Conservation (phyloP, 2,797 vertebrate species). For the Pipistrellus pipistrellus region DNA sequence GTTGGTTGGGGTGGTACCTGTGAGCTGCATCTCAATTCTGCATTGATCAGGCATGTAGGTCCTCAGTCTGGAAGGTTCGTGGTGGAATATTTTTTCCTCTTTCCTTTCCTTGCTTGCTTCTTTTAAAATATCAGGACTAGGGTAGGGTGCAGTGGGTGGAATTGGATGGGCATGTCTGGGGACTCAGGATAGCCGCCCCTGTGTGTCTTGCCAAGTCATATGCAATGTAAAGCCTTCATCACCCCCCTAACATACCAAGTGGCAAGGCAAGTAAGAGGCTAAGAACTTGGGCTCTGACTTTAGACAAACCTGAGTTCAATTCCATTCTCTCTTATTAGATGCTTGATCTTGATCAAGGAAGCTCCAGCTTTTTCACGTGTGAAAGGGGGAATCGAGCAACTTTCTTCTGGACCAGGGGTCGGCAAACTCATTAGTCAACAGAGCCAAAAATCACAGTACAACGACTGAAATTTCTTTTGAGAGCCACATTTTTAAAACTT, state of each 20-base stretch:
- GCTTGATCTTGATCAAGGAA: background rate
- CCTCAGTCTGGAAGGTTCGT: background rate
- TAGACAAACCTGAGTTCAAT: background rate
- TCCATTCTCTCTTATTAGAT: background rate
- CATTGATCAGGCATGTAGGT: rapidly evolving
- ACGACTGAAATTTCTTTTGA: too few species aligned
- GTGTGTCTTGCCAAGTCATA: background rate
- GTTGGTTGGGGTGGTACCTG: background rate
- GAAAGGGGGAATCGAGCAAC: background rate
- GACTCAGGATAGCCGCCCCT: too few species aligned
- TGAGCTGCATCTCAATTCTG: too few species aligned
- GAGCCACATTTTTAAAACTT: too few species aligned
- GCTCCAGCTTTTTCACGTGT: background rate
- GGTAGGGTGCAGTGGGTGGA: background rate
- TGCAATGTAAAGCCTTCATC: background rate
- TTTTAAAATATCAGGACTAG: background rate
- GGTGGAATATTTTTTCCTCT: too few species aligned
- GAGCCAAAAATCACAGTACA: too few species aligned
- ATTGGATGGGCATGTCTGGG: background rate
- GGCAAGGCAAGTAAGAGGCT: background rate
- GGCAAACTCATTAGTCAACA: too few species aligned
- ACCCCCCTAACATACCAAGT: too few species aligned
- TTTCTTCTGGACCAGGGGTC: background rate
- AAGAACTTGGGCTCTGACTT: background rate
- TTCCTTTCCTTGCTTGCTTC: background rate